Percentiles rank a stretch among this genome's conserved stretches.
Conservation (phyloP, 2,113 vertebrate genomes). For the Ariopsis seemanni region DNA sequence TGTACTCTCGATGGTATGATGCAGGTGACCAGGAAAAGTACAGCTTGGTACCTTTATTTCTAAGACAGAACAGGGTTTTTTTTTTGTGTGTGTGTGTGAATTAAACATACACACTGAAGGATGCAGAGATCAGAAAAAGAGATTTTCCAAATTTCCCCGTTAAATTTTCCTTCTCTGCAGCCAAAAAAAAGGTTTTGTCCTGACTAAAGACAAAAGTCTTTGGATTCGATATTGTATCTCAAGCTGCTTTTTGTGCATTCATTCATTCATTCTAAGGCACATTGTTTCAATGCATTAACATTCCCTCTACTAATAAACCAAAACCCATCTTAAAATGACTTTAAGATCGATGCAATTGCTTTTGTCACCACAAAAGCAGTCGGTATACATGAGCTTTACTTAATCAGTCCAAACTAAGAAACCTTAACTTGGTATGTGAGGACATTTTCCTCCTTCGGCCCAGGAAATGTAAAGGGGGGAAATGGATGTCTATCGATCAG, state of each 20-base stretch:
- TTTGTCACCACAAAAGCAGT: conserved; percentile 5
- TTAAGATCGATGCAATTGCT: conserved; percentile 11
- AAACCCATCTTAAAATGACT: conserved; percentile 9
- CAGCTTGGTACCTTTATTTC: neutral
- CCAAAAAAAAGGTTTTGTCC: conserved; percentile 14
- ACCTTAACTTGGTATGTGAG: conserved; percentile 3
- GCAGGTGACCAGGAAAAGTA: neutral
- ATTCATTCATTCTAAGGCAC: conserved; percentile 90
- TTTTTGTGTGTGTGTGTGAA: neutral
- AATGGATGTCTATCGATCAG: conserved; percentile 36
- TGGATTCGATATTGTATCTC: conserved; percentile 64
- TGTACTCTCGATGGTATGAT: neutral
- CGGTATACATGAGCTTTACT: neutral
- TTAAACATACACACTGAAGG: neutral
- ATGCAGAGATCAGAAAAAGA: neutral
- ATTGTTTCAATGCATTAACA: conserved; percentile 69
- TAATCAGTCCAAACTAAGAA: conserved; percentile 8
- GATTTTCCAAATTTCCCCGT: neutral
- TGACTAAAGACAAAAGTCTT: conserved; percentile 44
- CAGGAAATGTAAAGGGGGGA: conserved; percentile 23
- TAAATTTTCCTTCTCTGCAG: neutral
- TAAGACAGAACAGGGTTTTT: neutral
- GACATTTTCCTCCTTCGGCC: conserved; percentile 55
- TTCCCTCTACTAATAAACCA: conserved; percentile 13
- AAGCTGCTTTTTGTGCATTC: conserved; percentile 73